Base-by-base conservation (phyloP, 2,888 invertebrate genomes). In the Standfussiana lucernea region DNA sequence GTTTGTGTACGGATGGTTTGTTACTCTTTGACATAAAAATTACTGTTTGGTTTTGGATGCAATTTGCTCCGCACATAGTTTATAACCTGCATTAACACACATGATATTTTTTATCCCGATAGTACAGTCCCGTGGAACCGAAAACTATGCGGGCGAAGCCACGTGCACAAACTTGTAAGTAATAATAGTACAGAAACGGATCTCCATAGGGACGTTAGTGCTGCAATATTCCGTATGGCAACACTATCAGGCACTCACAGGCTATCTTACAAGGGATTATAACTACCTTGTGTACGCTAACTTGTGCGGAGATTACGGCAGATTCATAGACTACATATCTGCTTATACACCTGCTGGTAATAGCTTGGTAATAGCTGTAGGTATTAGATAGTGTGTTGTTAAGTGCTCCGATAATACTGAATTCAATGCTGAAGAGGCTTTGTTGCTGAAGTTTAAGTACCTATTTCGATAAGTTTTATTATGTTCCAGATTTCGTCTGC, bases 241-340 rank as follows among this genome's bases (percentile, higher is more conserved):
- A 24, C 40, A 77, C 45, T 18, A n/a, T n/a, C n/a, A n/a, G n/a
- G n/a, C n/a, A n/a, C n/a, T n/a, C n/a, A n/a, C n/a, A n/a, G 50
- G 24, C 45, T 28, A 53, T 53, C 77, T 47, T 56, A 53, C 13
- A 13, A 10, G 35, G 40, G 67, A 83, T 79, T 77, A 79, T 35
- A 61, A 28, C 66, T 40, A 35, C 37, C 18, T n/a, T 40, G 61
- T 67, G 37, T 32, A 53, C 28, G n/a, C 18, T 77, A 35, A 67
- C 66, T 76, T 53, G 77, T 67, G 37, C 11, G 37, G 24, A 67
- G 37, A 83, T 79, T 79, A 79, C 2, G 13, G 13, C 32, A 40
- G 53, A 67, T 83, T 77, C 83, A 62, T 77, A 53, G 45, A 32
- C 45, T 28, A 67, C 37, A 79, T 62, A 50, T 82, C 45, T 82